Percentiles rank a stretch among this genome's conserved stretches.
These are phyloP conservation scores for Agrypnia vestita DNA, from an alignment of 1,140 invertebrate species.

Conservation along the genomic window DNA sequence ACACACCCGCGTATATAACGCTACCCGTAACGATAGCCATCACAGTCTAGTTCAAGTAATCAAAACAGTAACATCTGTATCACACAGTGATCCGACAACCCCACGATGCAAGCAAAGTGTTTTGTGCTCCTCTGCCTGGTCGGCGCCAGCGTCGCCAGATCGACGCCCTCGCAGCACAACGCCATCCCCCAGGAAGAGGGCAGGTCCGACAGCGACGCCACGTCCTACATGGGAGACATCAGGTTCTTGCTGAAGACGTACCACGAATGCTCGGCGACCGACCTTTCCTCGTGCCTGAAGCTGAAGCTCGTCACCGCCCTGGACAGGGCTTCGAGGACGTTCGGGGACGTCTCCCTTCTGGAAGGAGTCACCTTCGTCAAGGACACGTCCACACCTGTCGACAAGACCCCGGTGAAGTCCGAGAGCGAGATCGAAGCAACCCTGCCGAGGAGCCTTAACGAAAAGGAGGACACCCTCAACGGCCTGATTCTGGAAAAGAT, in stretches of 20 bases:
- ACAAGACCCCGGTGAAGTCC: constrained; percentile 64
- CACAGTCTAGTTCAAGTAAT: constrained; percentile 57
- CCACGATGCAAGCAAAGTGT: constrained; percentile 63
- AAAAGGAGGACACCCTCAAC: constrained; percentile 83
- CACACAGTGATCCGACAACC: constrained; percentile 40
- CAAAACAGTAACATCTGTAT: constrained; percentile 54
- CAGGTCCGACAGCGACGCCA: constrained; percentile 66
- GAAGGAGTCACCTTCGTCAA: constrained; percentile 82
- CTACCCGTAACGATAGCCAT: constrained; percentile 30
- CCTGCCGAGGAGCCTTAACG: constrained; percentile 79
- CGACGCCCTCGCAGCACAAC: constrained; percentile 67
- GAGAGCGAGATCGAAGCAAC: constrained; percentile 77
- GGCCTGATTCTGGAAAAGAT: constrained; percentile 83
- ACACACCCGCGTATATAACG: constrained; percentile 57
- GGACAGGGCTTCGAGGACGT: constrained; percentile 79
- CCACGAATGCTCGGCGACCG: constrained; percentile 82
- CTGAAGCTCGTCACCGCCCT: constrained; percentile 82
- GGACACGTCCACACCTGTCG: constrained; percentile 70
- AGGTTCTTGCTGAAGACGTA: constrained; percentile 74
- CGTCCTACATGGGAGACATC: constrained; percentile 66
- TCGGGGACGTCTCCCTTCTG: constrained; percentile 76
- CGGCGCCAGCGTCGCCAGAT: constrained; percentile 65
- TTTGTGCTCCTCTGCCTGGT: constrained; percentile 68
- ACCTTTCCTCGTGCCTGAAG: constrained; percentile 83
- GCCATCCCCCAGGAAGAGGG: constrained; percentile 64